phyloP scores from a whole-genome alignment of 2,888 invertebrate species.

The Entomobrya multifasciata region DNA sequence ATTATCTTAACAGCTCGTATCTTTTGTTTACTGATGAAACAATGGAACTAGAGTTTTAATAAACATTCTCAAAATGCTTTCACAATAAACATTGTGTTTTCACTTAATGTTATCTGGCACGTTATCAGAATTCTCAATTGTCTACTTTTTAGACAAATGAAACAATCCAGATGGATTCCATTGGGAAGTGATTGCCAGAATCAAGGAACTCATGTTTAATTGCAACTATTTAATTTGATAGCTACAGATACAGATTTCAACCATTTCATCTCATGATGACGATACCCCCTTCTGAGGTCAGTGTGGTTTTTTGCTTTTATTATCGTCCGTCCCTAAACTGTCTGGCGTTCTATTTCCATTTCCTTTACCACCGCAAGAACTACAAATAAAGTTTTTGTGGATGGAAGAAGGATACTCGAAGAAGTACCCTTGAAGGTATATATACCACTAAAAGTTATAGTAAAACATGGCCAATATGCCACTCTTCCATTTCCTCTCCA shows the following conservation, averaged over 20 bases:
- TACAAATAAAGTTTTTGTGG: background rate
- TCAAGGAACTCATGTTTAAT: slow-evolving; percentile 31
- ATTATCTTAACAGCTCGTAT: too few relatives aligned
- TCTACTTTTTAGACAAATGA: too few relatives aligned
- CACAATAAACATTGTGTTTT: too few relatives aligned
- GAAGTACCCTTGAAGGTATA: slow-evolving; percentile 1
- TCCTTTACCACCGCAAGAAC: background rate
- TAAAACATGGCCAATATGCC: too few relatives aligned
- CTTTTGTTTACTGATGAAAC: too few relatives aligned
- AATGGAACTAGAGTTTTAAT: too few relatives aligned
- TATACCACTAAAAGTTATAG: too few relatives aligned
- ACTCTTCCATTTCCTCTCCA: too few relatives aligned
- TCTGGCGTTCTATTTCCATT: slow-evolving; percentile 10
- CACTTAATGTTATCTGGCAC: too few relatives aligned
- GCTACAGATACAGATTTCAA: slow-evolving; percentile 12
- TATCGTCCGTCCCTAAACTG: slow-evolving; percentile 2
- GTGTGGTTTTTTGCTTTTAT: slow-evolving; percentile 47
- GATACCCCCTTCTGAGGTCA: slow-evolving; percentile 5
- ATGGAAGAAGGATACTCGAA: background rate
- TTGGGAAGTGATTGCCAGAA: background rate
- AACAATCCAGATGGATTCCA: background rate
- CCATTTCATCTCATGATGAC: background rate
- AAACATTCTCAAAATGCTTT: too few relatives aligned
- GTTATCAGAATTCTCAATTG: too few relatives aligned
- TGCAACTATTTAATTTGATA: slow-evolving; percentile 37